Evolutionary conservation across 2,113 vertebrate genomes (phyloP).

Genomic region (Lathamus discolor): DNA sequence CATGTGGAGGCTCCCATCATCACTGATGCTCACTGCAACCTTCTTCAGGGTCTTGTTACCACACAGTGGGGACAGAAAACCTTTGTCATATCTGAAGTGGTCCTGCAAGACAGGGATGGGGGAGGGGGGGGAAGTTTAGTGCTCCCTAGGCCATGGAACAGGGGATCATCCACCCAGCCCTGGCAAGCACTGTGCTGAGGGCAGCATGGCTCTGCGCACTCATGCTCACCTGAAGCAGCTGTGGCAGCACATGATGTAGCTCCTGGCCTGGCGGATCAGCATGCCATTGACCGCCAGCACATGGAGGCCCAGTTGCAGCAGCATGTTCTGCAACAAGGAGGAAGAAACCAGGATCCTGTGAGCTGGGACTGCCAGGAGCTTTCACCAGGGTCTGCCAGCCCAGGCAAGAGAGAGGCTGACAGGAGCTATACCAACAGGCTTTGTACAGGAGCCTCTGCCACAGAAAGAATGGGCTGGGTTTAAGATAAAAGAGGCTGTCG

Average conservation of each 20-base stretch:
- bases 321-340: constrained; percentile 81
- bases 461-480: fast-evolving
- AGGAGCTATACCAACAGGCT: fast-evolving
- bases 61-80: constrained; percentile 88
- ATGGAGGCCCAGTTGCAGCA: constrained; percentile 92
- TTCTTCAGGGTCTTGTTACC: constrained; percentile 95
- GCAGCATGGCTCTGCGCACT: too few relatives aligned
- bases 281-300: constrained; percentile 88
- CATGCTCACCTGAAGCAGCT: constrained; percentile 83
- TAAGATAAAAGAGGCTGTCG: background rate
- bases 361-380: background rate
- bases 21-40: constrained; percentile 81
- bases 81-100: constrained; percentile 86
- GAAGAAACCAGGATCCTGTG: fast-evolving
- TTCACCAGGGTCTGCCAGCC: background rate
- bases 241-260: constrained; percentile 88
- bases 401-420: fast-evolving
- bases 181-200: too few relatives aligned
- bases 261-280: constrained; percentile 88
- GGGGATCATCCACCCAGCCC: too few relatives aligned
- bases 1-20: constrained; percentile 82
- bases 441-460: background rate
- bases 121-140: background rate
- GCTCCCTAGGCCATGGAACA: fast-evolving
- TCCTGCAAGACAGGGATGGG: constrained; percentile 69